phyloP scores from a whole-genome alignment of 2,888 invertebrate genomes.

The Yponomeuta sedellus region DNA sequence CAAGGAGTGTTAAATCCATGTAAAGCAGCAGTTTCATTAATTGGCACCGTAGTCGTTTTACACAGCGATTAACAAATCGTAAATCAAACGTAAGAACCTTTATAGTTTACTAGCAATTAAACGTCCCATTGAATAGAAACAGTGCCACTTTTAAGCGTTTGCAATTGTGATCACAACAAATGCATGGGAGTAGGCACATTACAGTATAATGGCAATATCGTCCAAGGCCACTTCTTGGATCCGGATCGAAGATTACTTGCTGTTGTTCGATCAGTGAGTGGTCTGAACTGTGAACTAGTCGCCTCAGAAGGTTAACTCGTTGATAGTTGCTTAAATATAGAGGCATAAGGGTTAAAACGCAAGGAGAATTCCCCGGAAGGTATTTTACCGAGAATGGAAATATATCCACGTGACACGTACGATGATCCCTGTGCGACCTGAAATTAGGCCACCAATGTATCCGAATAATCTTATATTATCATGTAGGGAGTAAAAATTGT shows the following conservation, averaged over 20 bases:
- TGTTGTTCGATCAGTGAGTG: conserved; percentile 39
- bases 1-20: not conserved
- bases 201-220: conserved; percentile 45
- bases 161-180: not conserved
- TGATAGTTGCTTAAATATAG: not conserved
- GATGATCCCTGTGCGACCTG: no score
- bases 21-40: not conserved
- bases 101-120: no score
- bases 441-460: no score
- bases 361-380: no score
- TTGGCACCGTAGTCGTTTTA: no score
- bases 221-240: conserved; percentile 56
- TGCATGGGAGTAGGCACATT: conserved; percentile 26
- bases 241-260: conserved; percentile 55
- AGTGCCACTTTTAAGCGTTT: not conserved
- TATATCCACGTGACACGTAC: no score
- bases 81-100: no score
- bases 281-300: conserved; percentile 18
- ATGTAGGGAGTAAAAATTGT: no score
- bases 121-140: not conserved
- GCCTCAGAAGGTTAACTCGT: not conserved
- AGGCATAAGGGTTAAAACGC: no score
- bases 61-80: no score
- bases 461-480: no score
- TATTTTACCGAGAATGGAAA: no score